Conservation (phyloP, 2,113 vertebrate species). For the Archocentrus centrarchus region DNA sequence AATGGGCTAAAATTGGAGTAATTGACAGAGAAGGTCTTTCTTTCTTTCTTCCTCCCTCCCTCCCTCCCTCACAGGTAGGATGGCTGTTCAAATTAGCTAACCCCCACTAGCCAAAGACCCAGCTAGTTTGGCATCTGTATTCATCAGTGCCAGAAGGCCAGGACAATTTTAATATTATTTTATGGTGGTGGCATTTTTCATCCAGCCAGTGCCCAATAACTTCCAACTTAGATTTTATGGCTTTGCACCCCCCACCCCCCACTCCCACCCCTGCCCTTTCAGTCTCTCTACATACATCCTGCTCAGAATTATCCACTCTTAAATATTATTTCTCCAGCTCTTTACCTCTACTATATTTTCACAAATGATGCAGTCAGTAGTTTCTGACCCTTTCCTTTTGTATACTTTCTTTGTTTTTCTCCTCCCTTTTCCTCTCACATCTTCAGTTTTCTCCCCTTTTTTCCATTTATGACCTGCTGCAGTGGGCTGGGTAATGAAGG, state of each 20-base stretch:
- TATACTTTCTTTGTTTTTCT: conserved; percentile 22
- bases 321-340: neutral
- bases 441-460: conserved; percentile 30
- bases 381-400: conserved; percentile 44
- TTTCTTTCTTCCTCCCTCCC: conserved; percentile 60
- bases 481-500: conserved; percentile 64
- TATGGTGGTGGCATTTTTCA: conserved; percentile 71
- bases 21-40: conserved; percentile 58
- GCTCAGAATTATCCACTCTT: neutral
- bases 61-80: conserved; percentile 46
- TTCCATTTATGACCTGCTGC: conserved; percentile 70
- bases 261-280: neutral
- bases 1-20: conserved; percentile 54
- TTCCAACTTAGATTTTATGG: conserved; percentile 65
- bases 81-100: conserved; percentile 62
- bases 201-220: conserved; percentile 62
- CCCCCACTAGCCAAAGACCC: conserved; percentile 46
- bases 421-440: conserved; percentile 32
- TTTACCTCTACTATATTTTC: conserved; percentile 12
- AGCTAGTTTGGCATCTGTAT: conserved; percentile 59
- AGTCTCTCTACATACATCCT: conserved; percentile 13
- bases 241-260: conserved; percentile 22
- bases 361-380: conserved; percentile 31
- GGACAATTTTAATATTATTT: conserved; percentile 74
- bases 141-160: conserved; percentile 71